Percentiles rank a stretch among this genome's conserved stretches.
Evolutionary conservation across 2,888 invertebrate genomes (phyloP).

Genomic region (Heliconius cydno): DNA sequence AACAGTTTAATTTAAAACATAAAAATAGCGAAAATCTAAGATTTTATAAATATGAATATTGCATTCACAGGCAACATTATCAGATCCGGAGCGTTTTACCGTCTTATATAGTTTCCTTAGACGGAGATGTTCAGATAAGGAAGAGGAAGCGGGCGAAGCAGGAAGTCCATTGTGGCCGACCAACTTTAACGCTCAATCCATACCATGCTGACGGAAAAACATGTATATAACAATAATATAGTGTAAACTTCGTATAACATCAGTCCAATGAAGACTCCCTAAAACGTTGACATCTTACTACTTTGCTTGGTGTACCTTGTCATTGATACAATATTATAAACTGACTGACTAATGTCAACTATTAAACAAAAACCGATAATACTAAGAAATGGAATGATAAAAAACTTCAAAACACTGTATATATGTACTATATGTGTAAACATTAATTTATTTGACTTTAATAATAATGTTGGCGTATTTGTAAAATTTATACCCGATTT

Average conservation of each 20-base stretch:
- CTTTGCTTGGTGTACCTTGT: not conserved
- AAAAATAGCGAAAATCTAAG: too few species aligned
- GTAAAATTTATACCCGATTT: not conserved
- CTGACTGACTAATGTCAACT: not conserved
- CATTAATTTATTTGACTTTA: too few species aligned
- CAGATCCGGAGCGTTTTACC: constrained; percentile 65
- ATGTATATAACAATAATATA: not conserved
- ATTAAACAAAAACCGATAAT: too few species aligned
- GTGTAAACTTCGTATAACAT: not conserved
- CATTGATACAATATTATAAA: not conserved
- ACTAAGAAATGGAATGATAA: too few species aligned
- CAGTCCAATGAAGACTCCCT: not conserved
- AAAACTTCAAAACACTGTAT: not conserved
- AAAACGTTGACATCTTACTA: not conserved
- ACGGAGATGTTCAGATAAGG: constrained; percentile 61
- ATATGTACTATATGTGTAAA: not conserved
- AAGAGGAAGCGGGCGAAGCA: constrained; percentile 58
- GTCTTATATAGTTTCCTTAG: constrained; percentile 56
- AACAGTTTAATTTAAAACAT: too few species aligned
- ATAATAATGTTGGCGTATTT: not conserved
- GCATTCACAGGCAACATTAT: constrained; percentile 66
- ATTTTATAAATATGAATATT: not conserved
- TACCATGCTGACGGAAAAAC: constrained; percentile 11
- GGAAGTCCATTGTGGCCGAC: constrained; percentile 63
- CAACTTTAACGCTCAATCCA: constrained; percentile 32